These are phyloP conservation scores for Pollenia angustigena DNA, from an alignment of 2,888 invertebrate species.

Conservation along the genomic window DNA sequence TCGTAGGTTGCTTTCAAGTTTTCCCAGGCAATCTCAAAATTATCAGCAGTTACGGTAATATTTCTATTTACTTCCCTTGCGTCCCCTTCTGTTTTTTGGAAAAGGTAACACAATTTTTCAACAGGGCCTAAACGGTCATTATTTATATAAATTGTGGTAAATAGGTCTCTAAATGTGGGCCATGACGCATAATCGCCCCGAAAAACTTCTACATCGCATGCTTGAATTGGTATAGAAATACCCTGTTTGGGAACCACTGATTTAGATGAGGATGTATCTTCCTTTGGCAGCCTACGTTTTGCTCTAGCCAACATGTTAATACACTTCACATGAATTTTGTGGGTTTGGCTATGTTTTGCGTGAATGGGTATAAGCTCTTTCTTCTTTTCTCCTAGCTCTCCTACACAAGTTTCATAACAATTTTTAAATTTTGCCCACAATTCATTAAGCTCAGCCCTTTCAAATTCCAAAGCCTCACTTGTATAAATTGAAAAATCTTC, in stretches of 20 bases:
- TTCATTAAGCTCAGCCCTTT: too few relatives aligned
- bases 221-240: neutral
- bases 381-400: neutral
- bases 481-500: too few relatives aligned
- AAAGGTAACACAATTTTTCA: neutral
- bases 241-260: neutral
- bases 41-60: neutral
- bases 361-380: neutral
- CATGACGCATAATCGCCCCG: constrained; percentile 6
- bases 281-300: neutral
- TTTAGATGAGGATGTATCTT: neutral
- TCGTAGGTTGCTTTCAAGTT: constrained; percentile 10
- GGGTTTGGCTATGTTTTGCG: neutral
- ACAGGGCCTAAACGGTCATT: constrained; percentile 12
- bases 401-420: neutral
- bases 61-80: neutral
- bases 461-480: too few relatives aligned
- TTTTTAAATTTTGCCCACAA: neutral
- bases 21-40: neutral
- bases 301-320: neutral
- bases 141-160: constrained; percentile 28
- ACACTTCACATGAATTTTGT: neutral
- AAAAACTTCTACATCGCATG: constrained; percentile 17
- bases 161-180: constrained; percentile 26
- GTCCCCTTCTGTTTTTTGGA: constrained; percentile 10